Percentiles rank a stretch among this genome's conserved stretches.
phyloP scores from a whole-genome alignment of 2,113 vertebrate species.

The Zapus hudsonius region DNA sequence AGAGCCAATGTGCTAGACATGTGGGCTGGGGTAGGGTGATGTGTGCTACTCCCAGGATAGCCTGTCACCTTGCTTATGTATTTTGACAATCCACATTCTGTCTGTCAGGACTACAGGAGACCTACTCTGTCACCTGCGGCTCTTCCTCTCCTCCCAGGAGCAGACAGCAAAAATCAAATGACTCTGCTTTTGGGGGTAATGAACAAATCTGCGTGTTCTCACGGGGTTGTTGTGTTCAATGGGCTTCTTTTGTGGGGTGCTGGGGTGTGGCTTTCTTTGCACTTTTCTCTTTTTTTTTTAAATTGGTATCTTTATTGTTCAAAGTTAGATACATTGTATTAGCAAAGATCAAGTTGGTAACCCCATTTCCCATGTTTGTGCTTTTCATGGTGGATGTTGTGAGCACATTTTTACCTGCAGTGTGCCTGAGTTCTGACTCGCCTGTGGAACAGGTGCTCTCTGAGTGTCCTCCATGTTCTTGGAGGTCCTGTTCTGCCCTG shows the following conservation, averaged over 20 bases:
- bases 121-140: conserved; percentile 87
- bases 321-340: too few relatives aligned
- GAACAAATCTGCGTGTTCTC: conserved; percentile 71
- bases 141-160: conserved; percentile 83
- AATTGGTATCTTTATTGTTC: too few relatives aligned
- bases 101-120: conserved; percentile 86
- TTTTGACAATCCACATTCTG: conserved; percentile 78
- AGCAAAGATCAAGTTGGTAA: too few relatives aligned
- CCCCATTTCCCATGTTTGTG: too few relatives aligned
- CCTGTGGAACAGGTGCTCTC: neutral
- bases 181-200: conserved; percentile 86
- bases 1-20: neutral
- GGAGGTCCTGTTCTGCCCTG: neutral
- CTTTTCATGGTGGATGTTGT: neutral
- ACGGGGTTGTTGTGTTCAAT: conserved; percentile 46
- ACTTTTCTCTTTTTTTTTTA: too few relatives aligned
- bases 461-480: neutral
- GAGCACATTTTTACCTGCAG: neutral
- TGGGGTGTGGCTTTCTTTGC: neutral
- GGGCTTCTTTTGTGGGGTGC: neutral
- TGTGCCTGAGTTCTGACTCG: neutral
- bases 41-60: neutral
- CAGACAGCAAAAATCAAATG: conserved; percentile 84
- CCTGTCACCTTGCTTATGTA: conserved; percentile 64
- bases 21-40: neutral